These are phyloP conservation scores for Desmodus rotundus DNA, from an alignment of 2,113 vertebrate genomes.

Conservation along the genomic window DNA sequence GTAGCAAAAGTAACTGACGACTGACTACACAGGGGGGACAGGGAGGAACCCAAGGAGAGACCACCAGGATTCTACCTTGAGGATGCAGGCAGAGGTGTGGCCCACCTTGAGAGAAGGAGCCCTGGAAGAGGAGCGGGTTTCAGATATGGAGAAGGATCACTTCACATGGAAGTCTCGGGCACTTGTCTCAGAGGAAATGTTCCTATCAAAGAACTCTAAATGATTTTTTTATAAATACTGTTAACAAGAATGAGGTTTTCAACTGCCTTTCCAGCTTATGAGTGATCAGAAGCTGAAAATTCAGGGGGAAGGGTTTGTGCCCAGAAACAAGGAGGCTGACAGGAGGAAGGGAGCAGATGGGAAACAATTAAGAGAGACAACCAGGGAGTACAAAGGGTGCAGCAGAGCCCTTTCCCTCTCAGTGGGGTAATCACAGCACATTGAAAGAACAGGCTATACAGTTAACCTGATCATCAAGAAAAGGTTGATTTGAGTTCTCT, in stretches of 20 bases:
- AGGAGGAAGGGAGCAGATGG: background rate
- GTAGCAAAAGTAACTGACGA: background rate
- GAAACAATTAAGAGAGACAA: background rate
- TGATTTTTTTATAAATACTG: background rate
- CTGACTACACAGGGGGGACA: background rate
- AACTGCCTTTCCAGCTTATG: background rate
- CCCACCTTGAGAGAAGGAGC: background rate
- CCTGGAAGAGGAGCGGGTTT: background rate
- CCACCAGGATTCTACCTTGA: background rate
- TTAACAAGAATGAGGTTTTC: background rate
- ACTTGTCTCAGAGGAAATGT: background rate
- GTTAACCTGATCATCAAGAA: conserved; percentile 33
- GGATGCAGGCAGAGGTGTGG: background rate
- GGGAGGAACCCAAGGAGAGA: background rate
- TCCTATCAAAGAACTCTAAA: background rate
- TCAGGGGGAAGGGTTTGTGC: background rate
- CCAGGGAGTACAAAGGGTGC: background rate
- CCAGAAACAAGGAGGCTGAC: background rate
- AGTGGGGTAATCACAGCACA: background rate
- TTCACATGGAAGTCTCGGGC: background rate
- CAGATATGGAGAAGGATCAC: background rate
- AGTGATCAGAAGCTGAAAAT: background rate
- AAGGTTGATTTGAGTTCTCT: conserved; percentile 36
- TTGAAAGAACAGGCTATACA: background rate
- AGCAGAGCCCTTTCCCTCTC: background rate